Percentiles rank a stretch among this genome's conserved stretches.
phyloP scores from a whole-genome alignment of 2,888 invertebrate species.

The Eledona agricola region DNA sequence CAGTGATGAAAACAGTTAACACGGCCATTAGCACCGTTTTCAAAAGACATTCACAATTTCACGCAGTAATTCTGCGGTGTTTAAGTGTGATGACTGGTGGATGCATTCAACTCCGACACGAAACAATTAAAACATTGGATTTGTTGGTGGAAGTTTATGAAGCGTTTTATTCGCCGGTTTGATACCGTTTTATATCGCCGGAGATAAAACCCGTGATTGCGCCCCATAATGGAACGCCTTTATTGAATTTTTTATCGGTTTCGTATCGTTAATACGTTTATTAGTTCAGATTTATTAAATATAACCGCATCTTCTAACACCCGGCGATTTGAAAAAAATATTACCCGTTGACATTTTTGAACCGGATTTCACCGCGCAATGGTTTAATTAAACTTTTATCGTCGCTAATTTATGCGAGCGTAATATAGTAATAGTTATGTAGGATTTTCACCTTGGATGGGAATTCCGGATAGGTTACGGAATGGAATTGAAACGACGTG shows the following conservation, averaged over 20 bases:
- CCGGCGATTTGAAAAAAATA: conserved; percentile 4
- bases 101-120: no score
- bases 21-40: no score
- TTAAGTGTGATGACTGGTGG: no score
- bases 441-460: no score
- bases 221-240: conserved; percentile 8
- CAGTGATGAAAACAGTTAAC: no score
- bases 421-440: no score
- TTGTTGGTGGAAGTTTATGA: conserved; percentile 16
- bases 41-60: no score
- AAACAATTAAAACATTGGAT: no score
- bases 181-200: conserved; percentile 16
- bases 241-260: conserved; percentile 15
- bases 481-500: no score
- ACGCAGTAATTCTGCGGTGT: no score
- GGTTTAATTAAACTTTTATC: conserved; percentile 17
- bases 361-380: conserved; percentile 6
- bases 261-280: conserved; percentile 6
- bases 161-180: conserved; percentile 13
- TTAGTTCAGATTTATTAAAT: conserved; percentile 6
- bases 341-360: conserved; percentile 14
- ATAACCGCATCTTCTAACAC: neutral
- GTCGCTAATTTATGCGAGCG: conserved; percentile 17
- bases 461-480: no score
- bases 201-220: conserved; percentile 19